Conservation (phyloP, 2,888 invertebrate genomes). For the Leucophora obtusa region DNA sequence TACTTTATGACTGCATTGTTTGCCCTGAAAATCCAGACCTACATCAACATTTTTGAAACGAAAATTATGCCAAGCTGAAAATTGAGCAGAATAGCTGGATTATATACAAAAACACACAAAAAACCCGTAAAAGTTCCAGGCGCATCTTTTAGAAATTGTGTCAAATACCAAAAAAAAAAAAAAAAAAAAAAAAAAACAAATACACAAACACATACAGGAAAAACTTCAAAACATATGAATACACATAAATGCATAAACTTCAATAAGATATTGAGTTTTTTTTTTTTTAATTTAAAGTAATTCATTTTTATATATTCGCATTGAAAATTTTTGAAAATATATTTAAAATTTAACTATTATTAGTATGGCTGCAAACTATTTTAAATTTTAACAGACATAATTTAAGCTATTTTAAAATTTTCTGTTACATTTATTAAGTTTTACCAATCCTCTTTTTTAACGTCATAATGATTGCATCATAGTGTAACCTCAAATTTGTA, state of each 20-base stretch:
- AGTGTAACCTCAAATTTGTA: conserved; percentile 58
- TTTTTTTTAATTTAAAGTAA: conserved; percentile 2
- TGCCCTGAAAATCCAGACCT: conserved; percentile 75
- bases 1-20: conserved; percentile 57
- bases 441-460: conserved; percentile 43
- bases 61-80: conserved; percentile 76
- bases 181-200: conserved; percentile 33
- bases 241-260: conserved; percentile 27
- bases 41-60: conserved; percentile 73
- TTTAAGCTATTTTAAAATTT: background rate
- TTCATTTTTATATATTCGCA: background rate
- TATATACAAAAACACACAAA: conserved; percentile 35
- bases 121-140: conserved; percentile 64
- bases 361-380: background rate
- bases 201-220: background rate
- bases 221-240: conserved; percentile 38
- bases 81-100: conserved; percentile 58
- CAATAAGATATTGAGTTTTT: conserved; percentile 7
- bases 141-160: conserved; percentile 64
- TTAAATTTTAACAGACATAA: background rate
- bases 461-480: conserved; percentile 68
- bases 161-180: conserved; percentile 60
- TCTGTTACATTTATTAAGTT: background rate
- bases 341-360: too few species aligned
- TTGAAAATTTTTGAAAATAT: background rate